phyloP scores from a whole-genome alignment of 2,888 invertebrate species.

The Odontocerum albicorne region DNA sequence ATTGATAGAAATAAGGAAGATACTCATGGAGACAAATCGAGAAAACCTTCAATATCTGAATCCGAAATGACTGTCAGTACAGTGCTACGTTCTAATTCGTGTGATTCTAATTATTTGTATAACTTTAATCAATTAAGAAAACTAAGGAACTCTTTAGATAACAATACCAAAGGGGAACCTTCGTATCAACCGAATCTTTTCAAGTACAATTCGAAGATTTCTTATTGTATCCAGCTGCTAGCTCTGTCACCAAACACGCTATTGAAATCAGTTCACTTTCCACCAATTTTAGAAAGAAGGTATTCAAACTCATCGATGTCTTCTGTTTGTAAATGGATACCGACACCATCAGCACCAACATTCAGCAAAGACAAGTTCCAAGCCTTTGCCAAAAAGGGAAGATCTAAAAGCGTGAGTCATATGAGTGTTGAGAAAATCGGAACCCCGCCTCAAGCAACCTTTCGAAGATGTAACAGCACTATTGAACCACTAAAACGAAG shows the following conservation, averaged over 20 bases:
- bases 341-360: slow-evolving; percentile 35
- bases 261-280: slow-evolving; percentile 33
- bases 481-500: slow-evolving; percentile 32
- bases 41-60: slow-evolving; percentile 17
- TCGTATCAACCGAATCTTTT: too few relatives aligned
- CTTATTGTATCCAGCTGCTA: slow-evolving; percentile 33
- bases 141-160: slow-evolving; percentile 25
- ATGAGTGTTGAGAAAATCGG: slow-evolving; percentile 29
- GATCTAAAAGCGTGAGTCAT: slow-evolving; percentile 52
- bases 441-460: slow-evolving; percentile 18
- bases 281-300: slow-evolving; percentile 24
- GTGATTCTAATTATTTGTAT: slow-evolving; percentile 33
- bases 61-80: slow-evolving; percentile 33
- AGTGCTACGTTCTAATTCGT: slow-evolving; percentile 34
- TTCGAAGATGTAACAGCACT: slow-evolving; percentile 35
- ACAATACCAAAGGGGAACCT: slow-evolving; percentile 11
- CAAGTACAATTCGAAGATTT: slow-evolving; percentile 34
- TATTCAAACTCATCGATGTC: slow-evolving; percentile 25
- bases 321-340: slow-evolving; percentile 31
- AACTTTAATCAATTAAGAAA: slow-evolving; percentile 33
- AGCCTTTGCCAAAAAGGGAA: slow-evolving; percentile 50
- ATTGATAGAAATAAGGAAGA: neutral
- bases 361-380: slow-evolving; percentile 43
- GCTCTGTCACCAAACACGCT: slow-evolving; percentile 33
- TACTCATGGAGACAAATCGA: neutral